Conservation (phyloP, 1,140 invertebrate species). For the Daktulosphaira vitifoliae region DNA sequence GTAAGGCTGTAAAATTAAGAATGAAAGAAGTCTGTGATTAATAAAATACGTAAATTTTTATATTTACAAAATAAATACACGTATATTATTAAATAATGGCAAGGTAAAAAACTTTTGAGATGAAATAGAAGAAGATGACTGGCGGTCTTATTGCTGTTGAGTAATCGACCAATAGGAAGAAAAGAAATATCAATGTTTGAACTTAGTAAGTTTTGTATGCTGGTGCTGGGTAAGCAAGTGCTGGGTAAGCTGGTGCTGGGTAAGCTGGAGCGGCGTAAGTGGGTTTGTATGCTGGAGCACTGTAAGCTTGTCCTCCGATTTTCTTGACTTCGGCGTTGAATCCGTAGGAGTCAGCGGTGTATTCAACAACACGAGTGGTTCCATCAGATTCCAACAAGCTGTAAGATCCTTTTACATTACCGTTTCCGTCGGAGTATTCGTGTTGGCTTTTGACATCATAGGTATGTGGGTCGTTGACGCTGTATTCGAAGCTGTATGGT, state of each 20-base stretch:
- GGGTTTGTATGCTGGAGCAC: constrained; percentile 33
- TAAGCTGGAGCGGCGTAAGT: constrained; percentile 25
- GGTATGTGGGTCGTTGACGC: constrained; percentile 39
- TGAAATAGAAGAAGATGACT: too few species aligned
- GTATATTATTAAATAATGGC: too few species aligned
- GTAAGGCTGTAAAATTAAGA: too few species aligned
- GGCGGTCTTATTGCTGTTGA: too few species aligned
- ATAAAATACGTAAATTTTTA: too few species aligned
- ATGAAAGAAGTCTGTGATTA: too few species aligned
- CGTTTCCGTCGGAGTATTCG: constrained; percentile 40
- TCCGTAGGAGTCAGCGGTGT: constrained; percentile 44
- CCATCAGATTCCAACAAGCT: constrained; percentile 49
- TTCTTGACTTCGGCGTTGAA: constrained; percentile 38
- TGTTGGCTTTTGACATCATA: constrained; percentile 39
- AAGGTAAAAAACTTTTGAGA: too few species aligned
- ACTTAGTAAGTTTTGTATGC: too few species aligned
- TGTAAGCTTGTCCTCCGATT: constrained; percentile 25
- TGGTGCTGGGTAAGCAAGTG: constrained; percentile 16
- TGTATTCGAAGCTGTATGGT: constrained; percentile 40
- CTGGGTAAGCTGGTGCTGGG: constrained; percentile 31
- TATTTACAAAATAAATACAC: too few species aligned
- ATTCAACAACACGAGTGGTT: constrained; percentile 48
- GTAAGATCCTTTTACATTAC: constrained; percentile 39
- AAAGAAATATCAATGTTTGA: too few species aligned
- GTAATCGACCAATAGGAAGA: too few species aligned